phyloP scores from a whole-genome alignment of 1,140 invertebrate species.

The Neotoxoptera formosana region DNA sequence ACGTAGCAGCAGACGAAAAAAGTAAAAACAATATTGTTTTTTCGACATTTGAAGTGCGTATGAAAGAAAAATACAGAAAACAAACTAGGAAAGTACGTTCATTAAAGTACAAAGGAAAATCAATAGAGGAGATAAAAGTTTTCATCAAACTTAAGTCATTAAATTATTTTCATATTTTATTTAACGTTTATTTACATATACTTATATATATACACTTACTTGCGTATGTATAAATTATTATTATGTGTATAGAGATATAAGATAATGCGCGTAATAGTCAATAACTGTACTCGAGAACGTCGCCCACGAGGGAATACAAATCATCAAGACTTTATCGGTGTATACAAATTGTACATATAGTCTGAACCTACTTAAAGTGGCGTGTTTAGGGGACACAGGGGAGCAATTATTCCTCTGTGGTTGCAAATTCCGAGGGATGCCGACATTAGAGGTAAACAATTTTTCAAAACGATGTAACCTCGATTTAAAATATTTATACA shows the following conservation, averaged over 20 bases:
- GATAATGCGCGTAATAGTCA: neutral
- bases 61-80: neutral
- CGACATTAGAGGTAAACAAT: neutral
- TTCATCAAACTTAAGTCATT: conserved; percentile 11
- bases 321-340: neutral
- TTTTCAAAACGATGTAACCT: too few species aligned
- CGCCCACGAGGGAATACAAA: neutral
- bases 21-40: neutral
- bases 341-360: neutral
- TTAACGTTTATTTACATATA: neutral
- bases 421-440: neutral
- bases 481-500: too few species aligned
- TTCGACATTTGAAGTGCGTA: neutral
- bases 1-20: neutral
- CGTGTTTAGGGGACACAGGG: neutral
- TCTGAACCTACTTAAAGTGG: neutral
- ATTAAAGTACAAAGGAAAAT: neutral
- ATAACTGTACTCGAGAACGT: neutral
- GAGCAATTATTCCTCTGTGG: neutral
- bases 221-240: neutral
- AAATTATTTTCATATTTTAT: conserved; percentile 14
- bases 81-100: neutral
- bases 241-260: neutral
- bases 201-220: neutral
- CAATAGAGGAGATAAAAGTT: neutral